Evolutionary conservation across 2,888 invertebrate genomes (phyloP), one percentile per base, ranked within the genome.

Genomic region (Archips crataeganus): DNA sequence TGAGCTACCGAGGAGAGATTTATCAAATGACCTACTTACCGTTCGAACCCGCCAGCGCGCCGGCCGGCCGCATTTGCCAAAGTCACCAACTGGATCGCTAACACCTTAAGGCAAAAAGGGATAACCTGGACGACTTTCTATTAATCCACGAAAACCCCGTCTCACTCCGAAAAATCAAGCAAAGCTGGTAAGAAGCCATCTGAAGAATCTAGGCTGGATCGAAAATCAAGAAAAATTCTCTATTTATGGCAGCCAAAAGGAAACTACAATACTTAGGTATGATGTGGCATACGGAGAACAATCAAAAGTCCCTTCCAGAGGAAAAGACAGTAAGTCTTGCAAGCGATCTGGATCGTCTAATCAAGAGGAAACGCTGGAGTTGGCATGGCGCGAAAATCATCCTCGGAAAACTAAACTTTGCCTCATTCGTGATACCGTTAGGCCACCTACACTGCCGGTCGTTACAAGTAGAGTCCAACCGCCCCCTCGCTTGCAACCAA

Each of bases 291-390:
- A 66, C 66, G 2, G 11, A 66, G 42, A 66, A 66, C 54, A 66
- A 66, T 23, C 15, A 2, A 10, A 66, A 66, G n/a, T 57, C 32
- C 6, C 42, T 59, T 2, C 57, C 67, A 45, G 67, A 39, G 9
- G 15, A 39, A 39, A 65, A 65, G 36, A 77, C 75, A 51, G 75
- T 75, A 71, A 71, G 68, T 42, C 61, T 77, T 3, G 5, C 9
- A 47, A 75, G 13, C 74, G 54, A 75, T 63, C 15, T 74, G n/a
- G 59, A 76, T 75, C 11, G 57, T 42, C 1, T 79, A 79, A 8
- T 11, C 49, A 9, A 71, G 77, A 57, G 79, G 78, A 63, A 74
- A 79, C 6, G 79, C 78, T 67, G 79, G 79, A 5, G 23, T 11
- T 77, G 75, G 72, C n/a, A 34, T 10, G 57, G 66, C 23, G 72